A percentile compares a stretch with the other conserved stretches of the same genome.
Evolutionary conservation across 2,113 vertebrate genomes (phyloP).

Genomic region (Brachirus orientalis): DNA sequence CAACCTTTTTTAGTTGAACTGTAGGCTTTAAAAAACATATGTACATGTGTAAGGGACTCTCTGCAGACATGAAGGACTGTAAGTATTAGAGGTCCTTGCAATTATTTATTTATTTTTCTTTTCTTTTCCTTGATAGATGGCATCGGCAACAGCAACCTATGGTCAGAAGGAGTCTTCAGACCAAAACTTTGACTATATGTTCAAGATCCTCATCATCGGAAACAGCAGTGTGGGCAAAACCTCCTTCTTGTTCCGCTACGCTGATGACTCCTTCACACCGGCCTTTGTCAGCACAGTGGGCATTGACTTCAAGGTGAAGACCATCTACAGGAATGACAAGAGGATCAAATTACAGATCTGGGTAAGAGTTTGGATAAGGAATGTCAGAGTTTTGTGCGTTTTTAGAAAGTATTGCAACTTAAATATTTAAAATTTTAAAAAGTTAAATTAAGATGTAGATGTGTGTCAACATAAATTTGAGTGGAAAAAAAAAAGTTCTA

Average conservation of each 20-base stretch:
- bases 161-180: conserved; percentile 95
- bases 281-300: conserved; percentile 98
- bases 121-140: conserved; percentile 84
- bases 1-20: too few species aligned
- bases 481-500: too few species aligned
- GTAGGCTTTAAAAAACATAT: too few species aligned
- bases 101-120: not conserved
- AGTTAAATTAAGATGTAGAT: too few species aligned
- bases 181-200: conserved; percentile 99
- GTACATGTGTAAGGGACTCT: too few species aligned
- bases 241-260: conserved; percentile 96
- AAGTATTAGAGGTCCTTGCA: not conserved
- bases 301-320: conserved; percentile 99
- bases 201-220: conserved; percentile 98
- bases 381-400: too few species aligned
- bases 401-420: too few species aligned
- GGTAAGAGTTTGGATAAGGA: conserved; percentile 89
- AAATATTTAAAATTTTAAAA: too few species aligned
- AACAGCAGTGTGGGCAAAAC: conserved; percentile 99
- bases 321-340: conserved; percentile 98
- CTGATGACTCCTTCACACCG: conserved; percentile 94
- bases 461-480: too few species aligned
- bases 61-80: too few species aligned
- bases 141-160: conserved; percentile 90
- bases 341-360: conserved; percentile 98